Evolutionary conservation across 2,888 invertebrate genomes (phyloP), one percentile per base, ranked within the genome.

Genomic region (Machimus rusticus): DNA sequence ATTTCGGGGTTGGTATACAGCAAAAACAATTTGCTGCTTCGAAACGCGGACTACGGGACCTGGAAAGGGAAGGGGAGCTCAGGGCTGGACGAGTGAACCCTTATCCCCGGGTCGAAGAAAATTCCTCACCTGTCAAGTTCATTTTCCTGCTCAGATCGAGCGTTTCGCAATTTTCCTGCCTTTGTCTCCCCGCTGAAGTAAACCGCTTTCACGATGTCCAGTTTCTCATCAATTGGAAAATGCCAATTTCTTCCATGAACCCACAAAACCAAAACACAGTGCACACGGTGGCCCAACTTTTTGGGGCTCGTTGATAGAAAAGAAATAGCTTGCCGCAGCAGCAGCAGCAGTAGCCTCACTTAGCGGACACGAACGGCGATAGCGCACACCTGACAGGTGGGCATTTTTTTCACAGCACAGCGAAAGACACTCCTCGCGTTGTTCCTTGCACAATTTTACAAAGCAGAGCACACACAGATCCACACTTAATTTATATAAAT

Each of bases 41-140:
- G 16, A 14, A 43, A 14, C 66, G 51, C 23, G 19, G 3, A 23
- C 2, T 39, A 3, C 12, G 12, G 39, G 39, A n/a, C 19, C 19
- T 8, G 19, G 6, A 55, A 55, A 19, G 16, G 74, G 74, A 6
- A 74, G 1, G 16, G 43, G 4, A 16, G 14, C 16, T 14, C 16
- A 0, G 43, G 43, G 43, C 12, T 3, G n/a, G 14, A 28, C 76
- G 51, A 34, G 16, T 0, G 39, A 23, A 2, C 34, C 76, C 28
- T n/a, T 9, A 5, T 81, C 84, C 74, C 86, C 37, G 23, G 16
- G 28, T 43, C 2, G 14, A 66, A 82, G 57, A 37, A 37, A 12
- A 28, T 23, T 57, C n/a, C 82, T 66, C 82, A 82, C 82, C 82
- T 82, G 82, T 57, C 57, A 82, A 57, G 57, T 82, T 82, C 82